phyloP scores from a whole-genome alignment of 2,113 vertebrate species.

The Tachysurus vachellii region DNA sequence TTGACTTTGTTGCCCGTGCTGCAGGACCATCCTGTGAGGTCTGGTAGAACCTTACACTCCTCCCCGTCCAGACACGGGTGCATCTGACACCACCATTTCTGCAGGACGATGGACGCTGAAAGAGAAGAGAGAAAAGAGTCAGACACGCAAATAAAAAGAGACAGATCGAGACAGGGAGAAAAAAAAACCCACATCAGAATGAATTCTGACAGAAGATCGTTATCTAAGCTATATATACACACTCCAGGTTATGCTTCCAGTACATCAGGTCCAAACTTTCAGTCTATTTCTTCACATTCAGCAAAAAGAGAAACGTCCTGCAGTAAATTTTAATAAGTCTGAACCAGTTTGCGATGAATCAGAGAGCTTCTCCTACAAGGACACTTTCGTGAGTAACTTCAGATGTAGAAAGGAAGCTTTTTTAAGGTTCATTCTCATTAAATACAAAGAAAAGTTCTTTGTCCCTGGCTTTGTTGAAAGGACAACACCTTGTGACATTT shows the following conservation, averaged over 20 bases:
- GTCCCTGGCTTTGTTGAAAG: neutral
- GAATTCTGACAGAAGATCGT: neutral
- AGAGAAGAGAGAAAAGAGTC: neutral
- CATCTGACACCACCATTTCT: conserved; percentile 99
- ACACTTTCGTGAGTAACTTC: neutral
- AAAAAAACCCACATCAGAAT: neutral
- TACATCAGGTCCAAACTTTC: neutral
- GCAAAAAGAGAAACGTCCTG: neutral
- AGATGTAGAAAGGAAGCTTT: neutral
- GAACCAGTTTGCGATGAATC: conserved; percentile 17
- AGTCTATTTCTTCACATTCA: neutral
- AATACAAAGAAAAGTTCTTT: neutral
- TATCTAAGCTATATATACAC: neutral
- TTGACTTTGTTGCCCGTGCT: conserved; percentile 99
- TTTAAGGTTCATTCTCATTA: neutral
- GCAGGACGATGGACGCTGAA: conserved; percentile 89
- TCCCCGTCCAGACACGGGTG: conserved; percentile 94
- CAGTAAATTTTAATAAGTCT: neutral
- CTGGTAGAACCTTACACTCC: conserved; percentile 94
- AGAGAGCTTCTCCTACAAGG: neutral
- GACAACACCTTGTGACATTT: conserved; percentile 22
- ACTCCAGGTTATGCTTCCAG: neutral
- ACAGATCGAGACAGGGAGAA: neutral
- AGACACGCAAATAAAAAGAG: neutral
- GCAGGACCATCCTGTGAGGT: conserved; percentile 97